phyloP scores from a whole-genome alignment of 2,888 invertebrate species.

The Archaeoteleia sp. region DNA sequence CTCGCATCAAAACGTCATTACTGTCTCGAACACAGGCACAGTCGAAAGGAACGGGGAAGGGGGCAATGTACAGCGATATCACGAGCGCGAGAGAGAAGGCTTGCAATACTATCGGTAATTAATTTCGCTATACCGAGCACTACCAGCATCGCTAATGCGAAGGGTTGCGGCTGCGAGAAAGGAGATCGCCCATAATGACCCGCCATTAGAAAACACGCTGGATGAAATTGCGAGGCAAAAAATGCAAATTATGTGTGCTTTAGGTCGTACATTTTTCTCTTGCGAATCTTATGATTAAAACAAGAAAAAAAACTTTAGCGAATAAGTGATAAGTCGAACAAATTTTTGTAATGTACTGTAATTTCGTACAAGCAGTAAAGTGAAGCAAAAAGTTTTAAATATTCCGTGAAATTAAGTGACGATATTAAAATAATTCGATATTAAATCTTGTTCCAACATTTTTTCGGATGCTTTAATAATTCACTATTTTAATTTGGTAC shows the following conservation, averaged over 20 bases:
- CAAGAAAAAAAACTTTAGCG: background rate
- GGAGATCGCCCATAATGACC: slow-evolving; percentile 59
- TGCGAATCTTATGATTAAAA: slow-evolving; percentile 2
- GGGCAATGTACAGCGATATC: slow-evolving; percentile 8
- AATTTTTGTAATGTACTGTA: background rate
- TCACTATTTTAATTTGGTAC: too few species aligned
- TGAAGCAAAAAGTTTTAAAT: too few species aligned
- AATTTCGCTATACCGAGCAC: slow-evolving; percentile 67
- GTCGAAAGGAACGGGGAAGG: slow-evolving; percentile 41
- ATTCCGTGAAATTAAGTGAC: too few species aligned
- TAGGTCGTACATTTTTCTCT: slow-evolving; percentile 12
- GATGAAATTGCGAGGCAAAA: slow-evolving; percentile 37
- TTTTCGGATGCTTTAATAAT: too few species aligned
- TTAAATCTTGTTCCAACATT: too few species aligned
- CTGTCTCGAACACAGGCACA: slow-evolving; percentile 61
- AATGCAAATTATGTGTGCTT: slow-evolving; percentile 41
- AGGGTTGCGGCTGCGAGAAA: slow-evolving; percentile 58
- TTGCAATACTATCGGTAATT: slow-evolving; percentile 71
- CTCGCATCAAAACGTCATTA: slow-evolving; percentile 75
- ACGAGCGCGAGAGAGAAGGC: slow-evolving; percentile 42
- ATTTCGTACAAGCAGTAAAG: too few species aligned
- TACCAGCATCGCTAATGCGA: slow-evolving; percentile 65
- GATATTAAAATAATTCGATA: too few species aligned
- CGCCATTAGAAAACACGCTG: slow-evolving; percentile 60
- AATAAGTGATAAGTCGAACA: slow-evolving; percentile 6